A percentile compares a stretch with the other conserved stretches of the same genome.
These are phyloP conservation scores for Crotalus horridus DNA, from an alignment of 2,113 vertebrate genomes.

Conservation along the genomic window DNA sequence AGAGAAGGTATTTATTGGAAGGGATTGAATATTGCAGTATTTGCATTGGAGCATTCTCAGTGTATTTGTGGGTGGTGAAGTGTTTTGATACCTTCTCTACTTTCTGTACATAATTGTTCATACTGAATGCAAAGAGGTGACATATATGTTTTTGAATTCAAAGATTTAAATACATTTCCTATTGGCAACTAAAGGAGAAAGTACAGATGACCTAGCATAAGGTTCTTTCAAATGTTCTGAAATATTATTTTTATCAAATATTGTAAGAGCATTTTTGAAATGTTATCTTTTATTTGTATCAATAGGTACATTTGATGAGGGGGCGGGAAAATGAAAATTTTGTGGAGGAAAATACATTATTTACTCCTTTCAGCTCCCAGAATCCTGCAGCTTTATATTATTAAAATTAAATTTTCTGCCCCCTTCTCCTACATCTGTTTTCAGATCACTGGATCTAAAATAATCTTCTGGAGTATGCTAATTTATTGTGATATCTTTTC, in stretches of 20 bases:
- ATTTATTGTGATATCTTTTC: constrained; percentile 40
- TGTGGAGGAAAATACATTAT: background rate
- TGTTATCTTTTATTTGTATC: background rate
- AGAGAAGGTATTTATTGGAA: background rate
- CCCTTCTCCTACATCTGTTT: background rate
- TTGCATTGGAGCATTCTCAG: background rate
- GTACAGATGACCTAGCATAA: constrained; percentile 30
- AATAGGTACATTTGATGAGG: background rate
- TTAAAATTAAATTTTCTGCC: background rate
- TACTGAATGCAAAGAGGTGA: background rate
- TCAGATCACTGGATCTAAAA: background rate
- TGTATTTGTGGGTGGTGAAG: background rate
- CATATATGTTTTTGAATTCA: constrained; percentile 1
- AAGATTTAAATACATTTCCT: background rate
- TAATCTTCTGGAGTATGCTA: constrained; percentile 44
- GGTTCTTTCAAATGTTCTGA: background rate
- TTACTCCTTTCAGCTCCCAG: background rate
- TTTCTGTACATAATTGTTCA: background rate
- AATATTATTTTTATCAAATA: background rate
- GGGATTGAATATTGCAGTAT: background rate
- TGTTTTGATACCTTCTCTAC: background rate
- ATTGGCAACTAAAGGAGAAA: constrained; percentile 29
- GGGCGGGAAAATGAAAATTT: background rate
- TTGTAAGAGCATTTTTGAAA: constrained; percentile 13
- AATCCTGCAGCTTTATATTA: background rate